A percentile compares a stretch with the other conserved stretches of the same genome.
These are phyloP conservation scores for Mechanitis messenoides DNA, from an alignment of 2,888 invertebrate species.

Conservation along the genomic window DNA sequence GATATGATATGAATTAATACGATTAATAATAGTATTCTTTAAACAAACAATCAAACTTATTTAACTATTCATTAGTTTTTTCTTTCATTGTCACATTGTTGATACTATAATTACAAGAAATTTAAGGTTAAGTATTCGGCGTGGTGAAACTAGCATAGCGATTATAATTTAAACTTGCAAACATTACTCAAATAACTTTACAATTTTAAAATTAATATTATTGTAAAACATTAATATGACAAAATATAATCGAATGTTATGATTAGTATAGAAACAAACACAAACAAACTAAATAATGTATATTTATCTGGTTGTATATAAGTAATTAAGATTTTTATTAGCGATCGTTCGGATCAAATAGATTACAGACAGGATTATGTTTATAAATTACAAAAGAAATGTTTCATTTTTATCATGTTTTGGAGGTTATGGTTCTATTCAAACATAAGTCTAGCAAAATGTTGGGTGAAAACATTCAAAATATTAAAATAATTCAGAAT, in stretches of 20 bases:
- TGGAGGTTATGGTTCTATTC: too few species aligned
- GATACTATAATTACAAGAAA: not conserved
- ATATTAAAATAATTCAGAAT: too few species aligned
- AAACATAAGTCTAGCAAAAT: too few species aligned
- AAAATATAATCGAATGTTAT: conserved; percentile 13
- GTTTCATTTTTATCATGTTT: too few species aligned
- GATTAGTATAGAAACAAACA: conserved; percentile 8
- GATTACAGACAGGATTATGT: not conserved
- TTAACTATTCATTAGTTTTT: too few species aligned
- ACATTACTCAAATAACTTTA: conserved; percentile 4
- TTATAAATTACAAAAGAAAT: too few species aligned
- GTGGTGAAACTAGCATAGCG: not conserved
- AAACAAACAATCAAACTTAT: too few species aligned
- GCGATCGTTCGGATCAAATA: not conserved
- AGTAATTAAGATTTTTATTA: not conserved
- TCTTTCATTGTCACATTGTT: too few species aligned
- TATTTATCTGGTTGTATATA: not conserved
- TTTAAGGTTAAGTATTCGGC: not conserved
- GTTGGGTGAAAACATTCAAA: too few species aligned
- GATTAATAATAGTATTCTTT: too few species aligned
- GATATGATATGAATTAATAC: too few species aligned
- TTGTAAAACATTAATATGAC: conserved; percentile 11
- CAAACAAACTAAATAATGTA: not conserved
- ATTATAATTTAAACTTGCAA: not conserved
- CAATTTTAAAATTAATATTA: conserved; percentile 4